These are phyloP conservation scores for Fopius arisanus DNA, from an alignment of 1,140 invertebrate species.

Conservation along the genomic window DNA sequence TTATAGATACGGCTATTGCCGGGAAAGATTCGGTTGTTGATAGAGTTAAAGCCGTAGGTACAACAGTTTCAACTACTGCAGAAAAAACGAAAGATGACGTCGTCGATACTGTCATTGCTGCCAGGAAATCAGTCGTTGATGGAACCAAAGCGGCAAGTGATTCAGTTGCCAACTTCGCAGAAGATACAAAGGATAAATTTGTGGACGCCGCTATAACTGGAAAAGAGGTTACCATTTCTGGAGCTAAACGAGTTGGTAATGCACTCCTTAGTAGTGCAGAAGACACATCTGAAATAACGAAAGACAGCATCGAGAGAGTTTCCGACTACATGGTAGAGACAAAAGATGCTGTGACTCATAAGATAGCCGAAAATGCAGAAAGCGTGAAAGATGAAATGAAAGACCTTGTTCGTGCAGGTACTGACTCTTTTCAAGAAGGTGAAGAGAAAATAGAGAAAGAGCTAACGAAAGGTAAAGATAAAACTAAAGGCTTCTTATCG, in stretches of 20 bases:
- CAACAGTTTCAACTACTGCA: not conserved
- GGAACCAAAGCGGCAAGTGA: not conserved
- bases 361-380: conserved; percentile 12
- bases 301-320: conserved; percentile 38
- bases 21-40: conserved; percentile 17
- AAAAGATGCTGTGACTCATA: conserved; percentile 28
- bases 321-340: not conserved
- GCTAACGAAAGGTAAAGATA: conserved; percentile 44
- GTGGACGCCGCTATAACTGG: too few species aligned
- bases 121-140: conserved; percentile 10
- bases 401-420: conserved; percentile 26
- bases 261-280: too few species aligned
- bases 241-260: too few species aligned
- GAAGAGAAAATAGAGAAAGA: conserved; percentile 31
- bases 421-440: conserved; percentile 23
- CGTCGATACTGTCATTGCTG: not conserved
- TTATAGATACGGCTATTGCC: not conserved
- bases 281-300: conserved; percentile 44
- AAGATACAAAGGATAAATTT: too few species aligned
- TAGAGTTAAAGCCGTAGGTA: not conserved
- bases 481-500: conserved; percentile 42
- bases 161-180: not conserved
- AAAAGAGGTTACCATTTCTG: too few species aligned
- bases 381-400: not conserved
- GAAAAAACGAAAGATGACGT: conserved; percentile 22